Conservation (phyloP, 1,140 invertebrate genomes). For the Ladona fulva region DNA sequence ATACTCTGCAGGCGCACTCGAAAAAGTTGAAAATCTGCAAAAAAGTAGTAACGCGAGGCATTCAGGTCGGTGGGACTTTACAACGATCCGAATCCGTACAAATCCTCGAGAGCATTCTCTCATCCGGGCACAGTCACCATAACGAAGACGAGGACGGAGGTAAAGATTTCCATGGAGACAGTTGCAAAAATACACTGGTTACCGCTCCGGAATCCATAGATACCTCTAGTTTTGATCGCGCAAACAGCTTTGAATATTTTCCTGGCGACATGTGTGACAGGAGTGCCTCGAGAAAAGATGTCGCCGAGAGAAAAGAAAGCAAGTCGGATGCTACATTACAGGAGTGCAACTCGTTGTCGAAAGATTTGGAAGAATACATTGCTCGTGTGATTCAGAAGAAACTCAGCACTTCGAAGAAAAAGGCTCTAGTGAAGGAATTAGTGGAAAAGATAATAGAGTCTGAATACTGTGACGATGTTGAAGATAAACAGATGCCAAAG, state of each 20-base stretch:
- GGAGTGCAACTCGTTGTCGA: not conserved
- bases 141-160: too few species aligned
- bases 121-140: too few species aligned
- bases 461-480: not conserved
- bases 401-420: not conserved
- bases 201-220: not conserved
- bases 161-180: too few species aligned
- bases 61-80: not conserved
- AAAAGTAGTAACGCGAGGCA: not conserved
- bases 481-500: not conserved
- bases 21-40: not conserved
- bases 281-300: not conserved
- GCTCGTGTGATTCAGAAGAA: not conserved
- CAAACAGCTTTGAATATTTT: not conserved
- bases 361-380: not conserved
- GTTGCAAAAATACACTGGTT: too few species aligned
- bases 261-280: not conserved
- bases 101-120: too few species aligned
- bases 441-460: not conserved
- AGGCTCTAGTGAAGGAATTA: not conserved
- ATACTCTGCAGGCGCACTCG: not conserved
- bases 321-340: not conserved
- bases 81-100: not conserved
- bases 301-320: not conserved
- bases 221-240: not conserved